Conservation (phyloP, 2,113 vertebrate genomes). For the Benitochromis conjunctus region DNA sequence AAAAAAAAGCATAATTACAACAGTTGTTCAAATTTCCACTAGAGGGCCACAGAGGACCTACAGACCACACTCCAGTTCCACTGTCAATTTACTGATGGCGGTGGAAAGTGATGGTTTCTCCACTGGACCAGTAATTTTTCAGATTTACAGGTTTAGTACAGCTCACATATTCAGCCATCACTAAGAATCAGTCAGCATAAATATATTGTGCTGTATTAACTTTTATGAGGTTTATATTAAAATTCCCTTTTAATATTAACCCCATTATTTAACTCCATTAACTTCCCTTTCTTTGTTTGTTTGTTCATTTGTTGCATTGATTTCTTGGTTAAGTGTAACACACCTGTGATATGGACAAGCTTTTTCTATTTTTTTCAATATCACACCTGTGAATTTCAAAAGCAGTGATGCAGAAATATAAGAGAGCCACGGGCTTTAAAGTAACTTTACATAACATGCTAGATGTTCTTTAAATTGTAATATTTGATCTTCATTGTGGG, state of each 20-base stretch:
- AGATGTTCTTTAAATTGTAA: neutral
- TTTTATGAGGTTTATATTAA: neutral
- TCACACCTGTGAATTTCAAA: neutral
- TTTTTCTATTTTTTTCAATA: neutral
- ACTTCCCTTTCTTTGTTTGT: neutral
- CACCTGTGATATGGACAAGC: too few species aligned
- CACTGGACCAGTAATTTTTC: neutral
- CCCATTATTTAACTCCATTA: neutral
- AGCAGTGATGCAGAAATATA: neutral
- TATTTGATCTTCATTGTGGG: rapidly evolving
- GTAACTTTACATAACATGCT: neutral
- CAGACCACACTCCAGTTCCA: neutral
- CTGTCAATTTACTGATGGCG: neutral
- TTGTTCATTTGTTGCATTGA: neutral
- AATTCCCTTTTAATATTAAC: neutral
- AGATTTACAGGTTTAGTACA: rapidly evolving
- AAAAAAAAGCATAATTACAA: rapidly evolving
- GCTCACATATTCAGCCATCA: neutral
- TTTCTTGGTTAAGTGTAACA: too few species aligned
- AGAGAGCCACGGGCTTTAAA: rapidly evolving
- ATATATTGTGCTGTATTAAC: neutral
- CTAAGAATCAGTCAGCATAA: neutral
- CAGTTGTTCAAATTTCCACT: neutral
- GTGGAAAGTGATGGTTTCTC: neutral
- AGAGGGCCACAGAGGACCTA: constrained; percentile 46